Evolutionary conservation across 2,888 invertebrate genomes (phyloP).

Genomic region (Taenaris catops): DNA sequence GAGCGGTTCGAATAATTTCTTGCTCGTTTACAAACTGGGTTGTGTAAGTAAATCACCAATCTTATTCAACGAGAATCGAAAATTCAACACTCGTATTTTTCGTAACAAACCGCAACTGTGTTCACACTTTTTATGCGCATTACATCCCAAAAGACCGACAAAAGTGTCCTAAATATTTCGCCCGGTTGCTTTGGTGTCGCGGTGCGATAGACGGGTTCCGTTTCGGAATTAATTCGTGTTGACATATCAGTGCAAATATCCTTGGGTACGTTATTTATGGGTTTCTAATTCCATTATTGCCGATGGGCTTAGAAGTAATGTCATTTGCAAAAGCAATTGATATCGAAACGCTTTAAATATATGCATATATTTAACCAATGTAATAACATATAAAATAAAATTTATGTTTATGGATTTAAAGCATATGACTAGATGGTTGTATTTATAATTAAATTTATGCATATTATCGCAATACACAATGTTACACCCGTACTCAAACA

Average conservation of each 20-base stretch:
- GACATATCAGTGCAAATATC: slow-evolving; percentile 11
- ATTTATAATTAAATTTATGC: no score
- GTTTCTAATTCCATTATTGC: slow-evolving; percentile 6
- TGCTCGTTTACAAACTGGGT: slow-evolving; percentile 25
- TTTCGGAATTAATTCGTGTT: slow-evolving; percentile 14
- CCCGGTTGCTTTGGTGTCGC: slow-evolving; percentile 16
- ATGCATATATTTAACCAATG: background rate
- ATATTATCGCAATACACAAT: no score
- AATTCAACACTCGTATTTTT: slow-evolving; percentile 44
- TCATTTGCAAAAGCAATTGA: background rate
- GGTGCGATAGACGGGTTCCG: slow-evolving; percentile 19
- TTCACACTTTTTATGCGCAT: slow-evolving; percentile 41
- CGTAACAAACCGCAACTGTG: slow-evolving; percentile 43
- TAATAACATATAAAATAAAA: background rate
- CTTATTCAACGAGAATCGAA: slow-evolving; percentile 35
- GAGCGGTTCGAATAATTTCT: slow-evolving; percentile 42
- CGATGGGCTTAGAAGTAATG: slow-evolving; percentile 7
- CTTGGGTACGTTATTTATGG: slow-evolving; percentile 15
- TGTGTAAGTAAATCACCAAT: slow-evolving; percentile 28
- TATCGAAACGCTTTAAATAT: background rate
- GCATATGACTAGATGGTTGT: background rate
- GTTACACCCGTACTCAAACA: no score
- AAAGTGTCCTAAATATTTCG: slow-evolving; percentile 23
- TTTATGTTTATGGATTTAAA: background rate
- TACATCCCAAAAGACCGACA: slow-evolving; percentile 35